These are phyloP conservation scores for Cryptoblepharus egeriae DNA, from an alignment of 2,797 vertebrate genomes.

Conservation along the genomic window DNA sequence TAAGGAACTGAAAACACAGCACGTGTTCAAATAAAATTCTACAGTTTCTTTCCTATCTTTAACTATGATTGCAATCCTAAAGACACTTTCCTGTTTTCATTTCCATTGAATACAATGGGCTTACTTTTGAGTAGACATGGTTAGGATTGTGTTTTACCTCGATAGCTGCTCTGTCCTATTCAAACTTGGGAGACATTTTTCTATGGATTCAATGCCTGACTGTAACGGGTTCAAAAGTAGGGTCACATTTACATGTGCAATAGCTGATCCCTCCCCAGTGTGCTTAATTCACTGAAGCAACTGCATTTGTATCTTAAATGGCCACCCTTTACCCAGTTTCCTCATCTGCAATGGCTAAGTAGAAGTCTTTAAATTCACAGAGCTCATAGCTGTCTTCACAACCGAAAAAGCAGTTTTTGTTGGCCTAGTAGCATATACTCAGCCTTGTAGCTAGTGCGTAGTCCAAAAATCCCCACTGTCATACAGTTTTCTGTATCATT, in stretches of 20 bases:
- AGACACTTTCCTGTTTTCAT: no score
- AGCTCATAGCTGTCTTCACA: conserved; percentile 92
- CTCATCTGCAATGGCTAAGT: conserved; percentile 90
- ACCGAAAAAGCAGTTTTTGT: conserved; percentile 81
- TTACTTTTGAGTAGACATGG: no score
- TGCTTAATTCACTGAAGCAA: background rate
- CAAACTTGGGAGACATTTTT: background rate
- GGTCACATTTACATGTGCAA: background rate
- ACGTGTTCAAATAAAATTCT: background rate
- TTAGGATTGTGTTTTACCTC: no score
- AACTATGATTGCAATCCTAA: no score
- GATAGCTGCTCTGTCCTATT: no score
- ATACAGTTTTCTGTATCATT: no score
- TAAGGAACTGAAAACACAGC: background rate
- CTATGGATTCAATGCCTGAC: background rate
- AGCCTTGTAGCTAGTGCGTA: conserved; percentile 81
- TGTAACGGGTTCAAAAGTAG: background rate
- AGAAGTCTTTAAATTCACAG: conserved; percentile 92
- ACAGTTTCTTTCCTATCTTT: background rate
- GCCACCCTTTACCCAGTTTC: rapidly evolving
- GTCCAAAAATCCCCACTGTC: conserved; percentile 94
- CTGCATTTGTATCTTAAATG: background rate
- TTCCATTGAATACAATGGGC: no score
- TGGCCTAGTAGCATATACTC: conserved; percentile 85
- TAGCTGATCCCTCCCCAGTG: no score